phyloP scores from a whole-genome alignment of 1,140 invertebrate species.

The Belonocnema kinseyi region DNA sequence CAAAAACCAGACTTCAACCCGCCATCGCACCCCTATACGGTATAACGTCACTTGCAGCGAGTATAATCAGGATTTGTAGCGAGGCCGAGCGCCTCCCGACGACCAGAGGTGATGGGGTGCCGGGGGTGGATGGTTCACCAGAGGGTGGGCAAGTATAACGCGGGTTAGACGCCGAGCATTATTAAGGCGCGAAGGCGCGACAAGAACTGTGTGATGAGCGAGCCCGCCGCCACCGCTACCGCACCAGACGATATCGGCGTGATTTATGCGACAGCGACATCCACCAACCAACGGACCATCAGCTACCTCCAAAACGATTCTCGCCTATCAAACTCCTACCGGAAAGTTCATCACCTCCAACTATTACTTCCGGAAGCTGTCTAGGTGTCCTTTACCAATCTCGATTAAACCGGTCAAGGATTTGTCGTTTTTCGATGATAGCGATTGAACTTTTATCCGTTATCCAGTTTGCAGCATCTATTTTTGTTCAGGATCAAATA shows the following conservation, averaged over 20 bases:
- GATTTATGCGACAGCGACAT: constrained; percentile 73
- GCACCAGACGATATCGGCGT: constrained; percentile 72
- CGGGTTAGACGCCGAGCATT: constrained; percentile 70
- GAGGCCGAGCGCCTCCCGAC: constrained; percentile 57
- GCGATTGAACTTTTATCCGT: constrained; percentile 38
- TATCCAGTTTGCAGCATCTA: not conserved
- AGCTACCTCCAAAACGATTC: constrained; percentile 44
- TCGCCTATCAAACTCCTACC: constrained; percentile 44
- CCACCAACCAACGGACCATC: constrained; percentile 53
- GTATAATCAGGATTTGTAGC: constrained; percentile 77
- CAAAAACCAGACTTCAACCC: constrained; percentile 75
- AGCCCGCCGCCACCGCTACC: constrained; percentile 64
- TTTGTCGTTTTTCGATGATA: constrained; percentile 12
- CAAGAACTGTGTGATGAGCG: constrained; percentile 75
- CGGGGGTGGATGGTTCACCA: constrained; percentile 49
- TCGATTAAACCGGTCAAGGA: not conserved
- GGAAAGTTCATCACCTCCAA: not conserved
- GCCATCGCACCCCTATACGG: constrained; percentile 66
- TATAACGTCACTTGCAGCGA: constrained; percentile 75
- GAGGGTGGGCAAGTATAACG: constrained; percentile 51
- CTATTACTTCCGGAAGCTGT: not conserved
- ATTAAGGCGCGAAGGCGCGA: constrained; percentile 76
- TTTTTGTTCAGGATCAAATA: not conserved
- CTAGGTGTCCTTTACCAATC: not conserved
- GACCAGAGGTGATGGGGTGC: constrained; percentile 36